phyloP scores from a whole-genome alignment of 1,140 invertebrate species.

The Drosophila burlai region DNA sequence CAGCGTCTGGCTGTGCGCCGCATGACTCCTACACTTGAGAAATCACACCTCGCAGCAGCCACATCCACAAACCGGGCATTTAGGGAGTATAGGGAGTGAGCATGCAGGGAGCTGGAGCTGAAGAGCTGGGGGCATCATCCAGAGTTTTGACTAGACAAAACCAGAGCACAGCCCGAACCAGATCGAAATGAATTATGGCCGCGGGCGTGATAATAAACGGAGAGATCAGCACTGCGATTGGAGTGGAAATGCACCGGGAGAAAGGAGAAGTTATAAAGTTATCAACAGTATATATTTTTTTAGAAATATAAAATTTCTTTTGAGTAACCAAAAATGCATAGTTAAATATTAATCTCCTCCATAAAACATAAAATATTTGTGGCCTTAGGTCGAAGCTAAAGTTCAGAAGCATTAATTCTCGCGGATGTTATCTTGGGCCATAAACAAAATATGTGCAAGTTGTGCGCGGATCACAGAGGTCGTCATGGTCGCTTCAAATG shows the following conservation, averaged over 20 bases:
- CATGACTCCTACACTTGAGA: constrained; percentile 79
- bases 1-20: constrained; percentile 64
- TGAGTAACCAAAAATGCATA: no score
- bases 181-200: constrained; percentile 62
- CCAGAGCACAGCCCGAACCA: constrained; percentile 43
- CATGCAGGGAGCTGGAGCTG: constrained; percentile 12
- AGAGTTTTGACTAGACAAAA: constrained; percentile 65
- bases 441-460: constrained; percentile 43
- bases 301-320: background rate
- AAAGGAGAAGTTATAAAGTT: background rate
- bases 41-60: constrained; percentile 71
- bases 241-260: constrained; percentile 15
- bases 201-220: constrained; percentile 55
- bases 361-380: background rate
- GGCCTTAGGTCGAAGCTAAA: constrained; percentile 7
- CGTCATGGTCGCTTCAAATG: constrained; percentile 31
- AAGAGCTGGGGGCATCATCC: constrained; percentile 33
- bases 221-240: constrained; percentile 30
- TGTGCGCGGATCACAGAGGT: constrained; percentile 33
- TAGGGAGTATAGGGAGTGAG: constrained; percentile 21
- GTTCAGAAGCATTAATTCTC: constrained; percentile 35
- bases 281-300: background rate
- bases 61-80: constrained; percentile 35
- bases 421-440: constrained; percentile 32
- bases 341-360: background rate